Percentiles rank a stretch among this genome's conserved stretches.
Evolutionary conservation across 2,888 invertebrate species (phyloP).

Genomic region (Omphaloscelis lunosa): DNA sequence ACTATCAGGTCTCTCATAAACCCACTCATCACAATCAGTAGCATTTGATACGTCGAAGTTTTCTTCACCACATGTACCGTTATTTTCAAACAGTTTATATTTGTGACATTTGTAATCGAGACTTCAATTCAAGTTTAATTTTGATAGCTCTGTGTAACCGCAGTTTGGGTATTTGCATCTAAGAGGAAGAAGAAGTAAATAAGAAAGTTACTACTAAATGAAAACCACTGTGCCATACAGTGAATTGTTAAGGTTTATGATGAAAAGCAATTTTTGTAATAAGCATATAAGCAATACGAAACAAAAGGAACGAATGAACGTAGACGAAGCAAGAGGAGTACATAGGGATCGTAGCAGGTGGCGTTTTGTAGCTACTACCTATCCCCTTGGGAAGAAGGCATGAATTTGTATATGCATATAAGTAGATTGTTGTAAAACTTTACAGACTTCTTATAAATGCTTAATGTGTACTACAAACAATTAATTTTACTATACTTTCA

Average conservation of each 20-base stretch:
- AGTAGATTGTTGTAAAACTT: background rate
- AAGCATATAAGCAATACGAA: background rate
- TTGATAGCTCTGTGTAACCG: constrained; percentile 22
- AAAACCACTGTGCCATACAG: background rate
- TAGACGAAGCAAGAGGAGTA: background rate
- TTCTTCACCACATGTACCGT: constrained; percentile 25
- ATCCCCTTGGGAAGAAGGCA: background rate
- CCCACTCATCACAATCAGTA: constrained; percentile 53
- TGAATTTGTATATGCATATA: background rate
- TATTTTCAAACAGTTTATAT: constrained; percentile 35
- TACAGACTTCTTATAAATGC: background rate
- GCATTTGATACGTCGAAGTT: constrained; percentile 43
- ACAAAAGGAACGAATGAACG: background rate
- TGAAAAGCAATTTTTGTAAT: background rate
- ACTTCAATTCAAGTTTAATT: constrained; percentile 30
- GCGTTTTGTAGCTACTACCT: background rate
- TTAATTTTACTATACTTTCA: background rate
- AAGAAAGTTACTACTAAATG: background rate
- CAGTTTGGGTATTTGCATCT: constrained; percentile 56
- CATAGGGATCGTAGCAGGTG: background rate
- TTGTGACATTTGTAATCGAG: constrained; percentile 57
- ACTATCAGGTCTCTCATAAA: constrained; percentile 51
- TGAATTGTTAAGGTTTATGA: background rate
- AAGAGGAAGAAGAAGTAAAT: constrained; percentile 29
- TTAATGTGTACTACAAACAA: background rate